Base-by-base conservation (phyloP, 2,797 vertebrate genomes). In the Enteromius treurensis region DNA sequence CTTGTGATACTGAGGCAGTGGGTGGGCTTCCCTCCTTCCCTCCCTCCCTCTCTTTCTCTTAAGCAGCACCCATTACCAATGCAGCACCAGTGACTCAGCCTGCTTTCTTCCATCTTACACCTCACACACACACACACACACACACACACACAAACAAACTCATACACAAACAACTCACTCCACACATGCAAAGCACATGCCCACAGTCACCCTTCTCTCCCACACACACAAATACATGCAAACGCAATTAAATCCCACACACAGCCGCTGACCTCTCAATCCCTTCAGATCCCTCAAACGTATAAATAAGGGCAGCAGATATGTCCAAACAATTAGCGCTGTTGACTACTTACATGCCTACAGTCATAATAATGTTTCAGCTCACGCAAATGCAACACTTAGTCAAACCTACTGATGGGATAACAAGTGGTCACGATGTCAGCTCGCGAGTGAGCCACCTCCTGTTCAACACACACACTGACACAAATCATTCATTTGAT, bases 81-180 rank as follows among this genome's bases (percentile, higher is more conserved):
- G 80, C 82, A 85, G 80, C 67, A 87, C 65, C 77, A 77, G 68
- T 86, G 88, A 90, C 60, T 87, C 89, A 89, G 74, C 58, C 37
- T 65, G n/a, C 74, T 51, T 75, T 64, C 64, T 69, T 64, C 71
- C 73, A 79, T 68, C 77, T 69, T 73, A 80, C 76, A 78, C 71
- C 26, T 47, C 29, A 78, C 70, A 84, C 42, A 82, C 29, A 81
- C 55, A 81, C 67, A 53, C 62, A 55, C 3, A 55, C 58, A 45
- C 85, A 77, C 64, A 80, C 32, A 80, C 60, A 82, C 69, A 51
- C 67, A 62, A 47, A 37, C 19, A n/a, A 55, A 47, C 78, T n/a
- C 75, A 34, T 29, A 60, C 77, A 82, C 64, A 82, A 77, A 69
- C 65, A 73, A 78, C 67, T 65, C 73, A 69, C 55, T 34, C 40